These are phyloP conservation scores for Sisor rabdophorus DNA, from an alignment of 2,113 vertebrate genomes.

Conservation along the genomic window DNA sequence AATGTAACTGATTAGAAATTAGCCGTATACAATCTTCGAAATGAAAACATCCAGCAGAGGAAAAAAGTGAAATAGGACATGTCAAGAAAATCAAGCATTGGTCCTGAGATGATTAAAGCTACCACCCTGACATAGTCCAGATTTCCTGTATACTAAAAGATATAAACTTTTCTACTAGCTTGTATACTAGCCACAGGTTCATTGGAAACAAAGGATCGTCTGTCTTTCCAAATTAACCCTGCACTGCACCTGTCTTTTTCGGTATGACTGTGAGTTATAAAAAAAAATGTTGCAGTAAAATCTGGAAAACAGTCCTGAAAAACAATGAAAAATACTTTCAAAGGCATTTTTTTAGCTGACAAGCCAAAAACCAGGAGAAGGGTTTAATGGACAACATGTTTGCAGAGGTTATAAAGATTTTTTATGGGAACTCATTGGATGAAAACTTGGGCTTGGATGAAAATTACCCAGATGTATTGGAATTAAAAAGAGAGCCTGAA, in stretches of 20 bases:
- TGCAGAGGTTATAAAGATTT: constrained; percentile 59
- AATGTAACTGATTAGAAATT: constrained; percentile 3
- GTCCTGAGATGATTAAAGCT: constrained; percentile 31
- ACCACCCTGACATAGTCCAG: constrained; percentile 40
- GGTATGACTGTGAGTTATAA: constrained; percentile 9
- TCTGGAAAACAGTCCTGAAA: constrained; percentile 37
- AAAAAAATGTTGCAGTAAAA: constrained; percentile 27
- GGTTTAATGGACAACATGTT: constrained; percentile 55
- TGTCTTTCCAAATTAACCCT: constrained; percentile 43
- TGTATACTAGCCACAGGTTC: constrained; percentile 34
- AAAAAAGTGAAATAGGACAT: constrained; percentile 22
- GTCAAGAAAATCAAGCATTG: constrained; percentile 33
- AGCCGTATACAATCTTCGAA: not conserved
- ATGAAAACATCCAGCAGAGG: not conserved
- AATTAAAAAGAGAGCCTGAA: constrained; percentile 41
- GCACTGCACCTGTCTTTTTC: constrained; percentile 44
- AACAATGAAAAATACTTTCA: constrained; percentile 34
- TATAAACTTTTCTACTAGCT: constrained; percentile 28
- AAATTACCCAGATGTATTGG: constrained; percentile 56
- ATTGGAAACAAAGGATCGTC: constrained; percentile 42
- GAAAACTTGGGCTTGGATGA: constrained; percentile 48
- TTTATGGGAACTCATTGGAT: constrained; percentile 57
- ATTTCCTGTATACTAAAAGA: constrained; percentile 36
- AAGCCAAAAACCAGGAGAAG: constrained; percentile 48
- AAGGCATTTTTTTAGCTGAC: constrained; percentile 30